Evolutionary conservation across 2,888 invertebrate genomes (phyloP), one percentile per base, ranked within the genome.

Genomic region (Caenorhabditis sp.): DNA sequence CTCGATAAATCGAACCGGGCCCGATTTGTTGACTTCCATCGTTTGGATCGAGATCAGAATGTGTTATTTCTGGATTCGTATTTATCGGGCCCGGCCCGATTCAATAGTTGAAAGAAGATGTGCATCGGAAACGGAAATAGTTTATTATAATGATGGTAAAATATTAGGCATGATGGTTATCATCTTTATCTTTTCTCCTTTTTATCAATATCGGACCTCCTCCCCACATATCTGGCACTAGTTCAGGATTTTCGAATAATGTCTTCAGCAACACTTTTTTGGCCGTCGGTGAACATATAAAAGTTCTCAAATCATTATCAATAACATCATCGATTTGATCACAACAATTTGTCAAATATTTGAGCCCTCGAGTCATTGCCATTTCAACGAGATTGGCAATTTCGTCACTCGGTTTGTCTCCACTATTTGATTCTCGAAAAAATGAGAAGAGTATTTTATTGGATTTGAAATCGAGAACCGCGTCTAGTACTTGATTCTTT

Each of bases 191-290:
- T 24, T 59, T 59, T 23, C 59, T 17, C 21, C 21, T 14, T 27
- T 59, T 59, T 5, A 31, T n/a, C 59, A 59, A 43, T 1, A 59
- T 43, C 49, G 59, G 59, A 23, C 59, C 59, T 21, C 59, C 59
- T 24, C 59, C 59, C 59, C 59, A 59, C 59, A 59, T 59, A 23
- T 59, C 59, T 49, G 59, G 59, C 1, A 59, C 49, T 14, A 59
- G 17, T 24, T 59, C 59, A 3, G 59, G 59, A 24, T 59, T 17
- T 19, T 59, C 59, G n/a, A 59, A 59, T 8, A 59, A 14, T 4
- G 49, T 17, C 23, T 24, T 24, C 14, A 59, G 49, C 1, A 59
- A 10, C 17, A 19, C 5, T 24, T 49, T 59, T 21, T 59, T 59
- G 1, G 59, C 59, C 49, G 21, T 24, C 4, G 59, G 5, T 24